Evolutionary conservation across 2,797 vertebrate species (phyloP).

Genomic region (Pantherophis vulpinus): DNA sequence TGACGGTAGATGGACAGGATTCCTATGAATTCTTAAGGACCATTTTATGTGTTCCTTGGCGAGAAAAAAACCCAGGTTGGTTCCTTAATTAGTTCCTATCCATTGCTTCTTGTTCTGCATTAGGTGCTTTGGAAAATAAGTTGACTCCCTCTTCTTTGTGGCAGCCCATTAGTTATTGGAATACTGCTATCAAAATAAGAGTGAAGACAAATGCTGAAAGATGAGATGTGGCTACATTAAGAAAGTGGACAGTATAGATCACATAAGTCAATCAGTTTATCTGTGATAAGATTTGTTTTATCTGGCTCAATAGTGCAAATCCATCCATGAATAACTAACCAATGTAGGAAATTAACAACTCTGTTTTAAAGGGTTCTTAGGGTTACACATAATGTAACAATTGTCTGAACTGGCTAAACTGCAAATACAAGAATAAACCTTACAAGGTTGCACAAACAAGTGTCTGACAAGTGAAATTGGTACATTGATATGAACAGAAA

Average conservation of each 20-base stretch:
- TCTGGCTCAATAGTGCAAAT: background rate
- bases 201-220: background rate
- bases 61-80: background rate
- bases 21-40: background rate
- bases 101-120: background rate
- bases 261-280: background rate
- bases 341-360: background rate
- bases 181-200: background rate
- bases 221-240: background rate
- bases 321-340: background rate
- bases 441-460: background rate
- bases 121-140: background rate
- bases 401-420: background rate
- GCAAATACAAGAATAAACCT: background rate
- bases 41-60: background rate
- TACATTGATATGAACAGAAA: background rate
- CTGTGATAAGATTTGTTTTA: background rate
- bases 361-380: background rate
- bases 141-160: background rate
- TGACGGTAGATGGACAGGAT: background rate
- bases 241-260: background rate
- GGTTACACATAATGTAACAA: background rate
- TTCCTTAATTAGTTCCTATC: background rate
- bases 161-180: background rate
- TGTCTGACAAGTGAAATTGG: background rate